These are phyloP conservation scores for Microcebus tavaratra DNA, from an alignment of 2,113 vertebrate genomes.

Conservation along the genomic window DNA sequence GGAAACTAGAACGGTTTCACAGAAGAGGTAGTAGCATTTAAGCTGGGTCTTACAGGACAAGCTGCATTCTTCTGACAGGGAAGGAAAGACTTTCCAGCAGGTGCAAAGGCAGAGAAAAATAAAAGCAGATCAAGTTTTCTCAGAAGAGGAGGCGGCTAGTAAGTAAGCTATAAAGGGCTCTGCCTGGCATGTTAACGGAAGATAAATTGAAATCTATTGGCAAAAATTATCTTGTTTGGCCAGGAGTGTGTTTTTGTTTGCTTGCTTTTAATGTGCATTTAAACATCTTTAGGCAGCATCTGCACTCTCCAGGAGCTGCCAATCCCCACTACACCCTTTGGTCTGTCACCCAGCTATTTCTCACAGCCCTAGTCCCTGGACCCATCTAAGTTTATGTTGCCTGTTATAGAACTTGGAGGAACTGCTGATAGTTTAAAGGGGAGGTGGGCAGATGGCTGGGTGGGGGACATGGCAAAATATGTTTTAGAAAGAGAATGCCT, in stretches of 20 bases:
- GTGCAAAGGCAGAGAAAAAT: constrained; percentile 31
- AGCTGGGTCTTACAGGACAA: not conserved
- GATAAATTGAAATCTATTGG: not conserved
- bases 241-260: not conserved
- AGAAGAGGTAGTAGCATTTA: not conserved
- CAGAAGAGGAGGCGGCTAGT: not conserved
- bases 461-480: not conserved
- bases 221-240: not conserved
- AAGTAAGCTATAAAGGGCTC: not conserved
- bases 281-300: not conserved
- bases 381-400: not conserved
- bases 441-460: too few species aligned
- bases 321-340: not conserved
- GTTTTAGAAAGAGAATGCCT: not conserved
- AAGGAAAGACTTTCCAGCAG: not conserved
- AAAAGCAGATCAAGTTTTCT: not conserved
- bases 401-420: not conserved
- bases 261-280: not conserved
- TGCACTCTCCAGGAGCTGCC: not conserved
- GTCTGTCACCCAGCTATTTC: not conserved
- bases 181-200: not conserved
- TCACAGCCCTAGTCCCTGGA: not conserved
- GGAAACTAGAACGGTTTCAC: constrained; percentile 4
- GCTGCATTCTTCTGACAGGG: not conserved
- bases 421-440: not conserved